Evolutionary conservation across 2,888 invertebrate genomes (phyloP).

Genomic region (Stenchaetothrips biformis): DNA sequence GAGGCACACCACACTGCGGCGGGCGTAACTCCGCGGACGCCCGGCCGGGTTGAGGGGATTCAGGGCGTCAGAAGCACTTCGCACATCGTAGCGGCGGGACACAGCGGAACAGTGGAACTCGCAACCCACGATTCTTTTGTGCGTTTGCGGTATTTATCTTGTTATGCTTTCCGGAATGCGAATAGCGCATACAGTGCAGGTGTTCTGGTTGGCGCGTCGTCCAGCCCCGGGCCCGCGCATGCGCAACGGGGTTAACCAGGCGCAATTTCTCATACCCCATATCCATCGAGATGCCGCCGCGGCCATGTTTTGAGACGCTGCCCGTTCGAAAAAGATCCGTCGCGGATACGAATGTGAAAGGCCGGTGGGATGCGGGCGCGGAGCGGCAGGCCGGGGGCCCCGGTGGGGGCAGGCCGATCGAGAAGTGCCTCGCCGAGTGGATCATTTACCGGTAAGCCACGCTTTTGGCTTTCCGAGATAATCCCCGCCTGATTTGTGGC

Average conservation of each 20-base stretch:
- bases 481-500: conserved; percentile 5
- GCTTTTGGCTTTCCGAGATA: not conserved
- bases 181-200: not conserved
- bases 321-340: no score
- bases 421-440: not conserved
- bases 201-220: not conserved
- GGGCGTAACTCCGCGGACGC: no score
- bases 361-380: not conserved
- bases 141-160: not conserved
- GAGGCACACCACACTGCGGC: no score
- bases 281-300: no score
- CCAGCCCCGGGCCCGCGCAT: no score
- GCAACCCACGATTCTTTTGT: not conserved
- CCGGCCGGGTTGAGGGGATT: no score
- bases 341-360: not conserved
- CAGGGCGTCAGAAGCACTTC: not conserved
- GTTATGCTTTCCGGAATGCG: not conserved
- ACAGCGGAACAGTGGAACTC: not conserved
- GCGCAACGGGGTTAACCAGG: no score
- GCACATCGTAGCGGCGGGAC: not conserved
- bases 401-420: not conserved
- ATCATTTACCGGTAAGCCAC: conserved; percentile 9
- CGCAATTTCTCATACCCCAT: no score
- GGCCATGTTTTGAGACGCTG: no score
- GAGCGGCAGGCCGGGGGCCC: not conserved